Evolutionary conservation across 2,113 vertebrate genomes (phyloP).

Genomic region (Eurystomus gularis): DNA sequence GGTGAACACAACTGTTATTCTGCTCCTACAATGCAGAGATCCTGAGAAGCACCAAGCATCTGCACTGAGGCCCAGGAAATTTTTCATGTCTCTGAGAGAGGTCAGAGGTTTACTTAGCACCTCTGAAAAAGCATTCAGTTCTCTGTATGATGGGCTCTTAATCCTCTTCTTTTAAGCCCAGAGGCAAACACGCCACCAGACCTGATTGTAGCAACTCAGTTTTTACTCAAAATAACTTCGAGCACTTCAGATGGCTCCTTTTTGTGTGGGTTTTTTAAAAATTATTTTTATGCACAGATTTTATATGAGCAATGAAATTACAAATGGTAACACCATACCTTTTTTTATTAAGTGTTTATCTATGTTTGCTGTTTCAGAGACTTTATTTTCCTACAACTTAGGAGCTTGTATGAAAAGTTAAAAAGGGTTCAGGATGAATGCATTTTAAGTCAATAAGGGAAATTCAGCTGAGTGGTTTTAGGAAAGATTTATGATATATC

Average conservation of each 20-base stretch:
- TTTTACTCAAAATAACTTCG: not conserved
- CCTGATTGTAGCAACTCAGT: not conserved
- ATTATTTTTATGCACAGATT: not conserved
- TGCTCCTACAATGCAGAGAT: not conserved
- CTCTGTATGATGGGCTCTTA: not conserved
- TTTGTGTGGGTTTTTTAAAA: not conserved
- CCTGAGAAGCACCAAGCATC: not conserved
- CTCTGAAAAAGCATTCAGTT: not conserved
- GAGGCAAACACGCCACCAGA: not conserved
- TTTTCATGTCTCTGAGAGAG: not conserved
- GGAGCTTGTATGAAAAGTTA: not conserved
- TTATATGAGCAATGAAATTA: not conserved
- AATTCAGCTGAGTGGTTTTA: not conserved
- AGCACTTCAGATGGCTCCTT: not conserved
- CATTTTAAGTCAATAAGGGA: not conserved
- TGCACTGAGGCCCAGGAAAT: not conserved
- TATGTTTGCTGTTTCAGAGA: not conserved
- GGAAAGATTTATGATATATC: not conserved
- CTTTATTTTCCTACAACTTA: not conserved
- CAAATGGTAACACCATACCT: not conserved
- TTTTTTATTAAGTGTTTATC: not conserved
- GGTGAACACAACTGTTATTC: not conserved
- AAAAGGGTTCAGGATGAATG: not conserved
- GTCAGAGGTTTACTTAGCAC: not conserved
- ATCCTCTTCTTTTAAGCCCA: not conserved